Evolutionary conservation across 1,140 invertebrate genomes (phyloP).

Genomic region (Coelopa frigida): DNA sequence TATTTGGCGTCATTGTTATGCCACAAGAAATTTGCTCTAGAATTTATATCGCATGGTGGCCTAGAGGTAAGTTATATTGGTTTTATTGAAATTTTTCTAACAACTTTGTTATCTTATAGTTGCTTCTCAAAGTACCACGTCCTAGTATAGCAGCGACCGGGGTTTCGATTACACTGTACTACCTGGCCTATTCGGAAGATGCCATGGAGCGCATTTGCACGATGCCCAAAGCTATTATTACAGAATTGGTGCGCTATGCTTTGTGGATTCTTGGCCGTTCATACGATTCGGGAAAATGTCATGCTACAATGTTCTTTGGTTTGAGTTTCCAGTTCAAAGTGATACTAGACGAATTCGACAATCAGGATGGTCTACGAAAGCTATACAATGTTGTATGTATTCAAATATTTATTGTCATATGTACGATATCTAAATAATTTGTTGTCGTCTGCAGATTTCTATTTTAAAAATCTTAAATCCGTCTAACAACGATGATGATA

Average conservation of each 20-base stretch:
- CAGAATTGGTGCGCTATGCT: slow-evolving; percentile 75
- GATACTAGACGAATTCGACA: slow-evolving; percentile 88
- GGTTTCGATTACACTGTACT: slow-evolving; percentile 93
- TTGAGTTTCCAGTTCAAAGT: slow-evolving; percentile 86
- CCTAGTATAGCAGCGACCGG: slow-evolving; percentile 93
- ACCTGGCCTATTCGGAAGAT: slow-evolving; percentile 94
- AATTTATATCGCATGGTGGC: slow-evolving; percentile 83
- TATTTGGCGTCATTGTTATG: slow-evolving; percentile 89
- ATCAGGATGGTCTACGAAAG: slow-evolving; percentile 83
- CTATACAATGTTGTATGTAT: slow-evolving; percentile 81
- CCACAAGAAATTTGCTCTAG: slow-evolving; percentile 95
- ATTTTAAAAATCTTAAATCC: slow-evolving; percentile 51
- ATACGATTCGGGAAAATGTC: slow-evolving; percentile 90
- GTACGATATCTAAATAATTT: not conserved
- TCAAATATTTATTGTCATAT: not conserved
- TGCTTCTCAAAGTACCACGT: slow-evolving; percentile 77
- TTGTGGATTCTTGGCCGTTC: slow-evolving; percentile 93
- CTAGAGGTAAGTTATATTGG: slow-evolving; percentile 53
- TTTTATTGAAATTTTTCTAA: not conserved
- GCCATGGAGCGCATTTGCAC: slow-evolving; percentile 92
- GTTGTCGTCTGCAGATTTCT: slow-evolving; percentile 57
- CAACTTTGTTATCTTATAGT: slow-evolving; percentile 44
- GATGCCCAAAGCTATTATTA: slow-evolving; percentile 68
- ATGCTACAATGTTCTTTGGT: slow-evolving; percentile 96
- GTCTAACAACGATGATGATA: slow-evolving; percentile 69